Evolutionary conservation across 2,797 vertebrate genomes (phyloP).

Genomic region (Smutsia gigantea): DNA sequence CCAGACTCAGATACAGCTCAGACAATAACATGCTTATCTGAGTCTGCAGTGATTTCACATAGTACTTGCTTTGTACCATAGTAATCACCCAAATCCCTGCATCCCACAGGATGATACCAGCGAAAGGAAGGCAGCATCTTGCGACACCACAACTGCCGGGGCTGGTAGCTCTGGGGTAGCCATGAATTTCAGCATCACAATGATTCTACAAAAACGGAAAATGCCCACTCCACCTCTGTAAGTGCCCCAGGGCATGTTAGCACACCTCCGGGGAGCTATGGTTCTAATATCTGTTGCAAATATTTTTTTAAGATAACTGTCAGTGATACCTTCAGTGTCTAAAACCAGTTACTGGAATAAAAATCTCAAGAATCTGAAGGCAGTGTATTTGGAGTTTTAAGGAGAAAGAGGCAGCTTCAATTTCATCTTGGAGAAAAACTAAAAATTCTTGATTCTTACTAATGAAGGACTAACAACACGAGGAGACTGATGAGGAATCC

Average conservation of each 20-base stretch:
- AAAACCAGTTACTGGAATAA: not conserved
- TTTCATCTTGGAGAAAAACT: not conserved
- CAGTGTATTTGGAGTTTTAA: not conserved
- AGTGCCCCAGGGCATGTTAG: rapidly evolving
- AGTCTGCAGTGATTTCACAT: not conserved
- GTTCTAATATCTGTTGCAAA: not conserved
- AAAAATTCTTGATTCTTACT: not conserved
- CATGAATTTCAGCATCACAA: not conserved
- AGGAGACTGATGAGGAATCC: not conserved
- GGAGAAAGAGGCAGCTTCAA: not conserved
- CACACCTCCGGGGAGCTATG: rapidly evolving
- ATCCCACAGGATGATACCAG: not conserved
- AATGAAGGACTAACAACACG: not conserved
- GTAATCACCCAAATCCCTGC: not conserved
- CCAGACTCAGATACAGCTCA: not conserved
- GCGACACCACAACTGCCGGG: rapidly evolving
- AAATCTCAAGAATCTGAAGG: not conserved
- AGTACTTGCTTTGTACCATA: not conserved
- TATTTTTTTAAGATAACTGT: not conserved
- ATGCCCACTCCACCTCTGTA: not conserved
- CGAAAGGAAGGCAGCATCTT: not conserved
- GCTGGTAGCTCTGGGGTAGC: not conserved
- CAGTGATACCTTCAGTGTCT: not conserved
- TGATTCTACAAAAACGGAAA: not conserved
- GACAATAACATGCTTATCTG: not conserved